Conservation (phyloP, 2,113 vertebrate genomes). For the Poecile atricapillus region DNA sequence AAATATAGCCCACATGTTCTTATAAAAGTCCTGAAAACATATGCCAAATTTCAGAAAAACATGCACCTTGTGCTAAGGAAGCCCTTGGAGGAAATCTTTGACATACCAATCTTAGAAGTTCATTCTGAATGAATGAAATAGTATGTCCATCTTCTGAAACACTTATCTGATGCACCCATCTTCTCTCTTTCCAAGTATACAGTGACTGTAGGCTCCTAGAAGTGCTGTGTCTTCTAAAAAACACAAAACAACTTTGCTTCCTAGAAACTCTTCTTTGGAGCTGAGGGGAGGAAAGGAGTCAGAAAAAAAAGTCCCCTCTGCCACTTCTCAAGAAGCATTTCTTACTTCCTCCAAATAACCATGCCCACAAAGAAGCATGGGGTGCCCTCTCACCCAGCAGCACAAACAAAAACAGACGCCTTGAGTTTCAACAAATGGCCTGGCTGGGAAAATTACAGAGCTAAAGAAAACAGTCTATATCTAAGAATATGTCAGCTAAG, state of each 20-base stretch:
- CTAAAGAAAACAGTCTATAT: neutral
- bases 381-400: neutral
- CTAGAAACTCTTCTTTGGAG: neutral
- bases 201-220: neutral
- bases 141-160: neutral
- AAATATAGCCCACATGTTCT: neutral
- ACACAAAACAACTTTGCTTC: neutral
- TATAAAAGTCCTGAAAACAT: neutral
- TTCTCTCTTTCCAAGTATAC: neutral
- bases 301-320: neutral
- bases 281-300: neutral
- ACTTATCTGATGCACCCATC: neutral
- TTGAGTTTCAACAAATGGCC: neutral
- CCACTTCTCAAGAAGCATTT: neutral
- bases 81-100: neutral
- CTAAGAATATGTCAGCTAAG: neutral
- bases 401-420: neutral
- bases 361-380: fast-evolving
- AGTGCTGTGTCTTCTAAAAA: neutral
- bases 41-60: neutral
- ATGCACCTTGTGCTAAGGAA: neutral
- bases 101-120: neutral
- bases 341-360: neutral
- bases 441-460: neutral
- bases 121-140: neutral